A percentile compares a stretch with the other conserved stretches of the same genome.
Conservation (phyloP, 1,140 invertebrate genomes). For the Helicoverpa armigera region DNA sequence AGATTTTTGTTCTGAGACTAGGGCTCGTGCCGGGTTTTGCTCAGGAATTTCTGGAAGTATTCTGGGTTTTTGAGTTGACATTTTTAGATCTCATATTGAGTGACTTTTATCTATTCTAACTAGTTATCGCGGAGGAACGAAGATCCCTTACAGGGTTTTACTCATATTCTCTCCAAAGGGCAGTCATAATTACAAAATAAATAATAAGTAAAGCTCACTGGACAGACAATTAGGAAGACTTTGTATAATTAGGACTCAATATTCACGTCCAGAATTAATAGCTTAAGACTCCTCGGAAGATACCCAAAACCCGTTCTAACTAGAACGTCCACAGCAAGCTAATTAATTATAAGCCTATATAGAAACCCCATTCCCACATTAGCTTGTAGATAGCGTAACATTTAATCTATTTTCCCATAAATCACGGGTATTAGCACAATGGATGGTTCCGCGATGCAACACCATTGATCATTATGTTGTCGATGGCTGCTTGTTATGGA, state of each 20-base stretch:
- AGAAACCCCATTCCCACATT: slow-evolving; percentile 28
- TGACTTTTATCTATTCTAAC: too few species aligned
- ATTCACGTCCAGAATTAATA: not conserved
- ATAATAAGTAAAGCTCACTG: too few species aligned
- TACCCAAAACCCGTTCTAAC: not conserved
- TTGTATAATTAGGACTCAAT: too few species aligned
- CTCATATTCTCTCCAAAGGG: not conserved
- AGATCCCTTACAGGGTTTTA: too few species aligned
- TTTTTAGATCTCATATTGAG: too few species aligned
- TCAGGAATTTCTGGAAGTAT: not conserved
- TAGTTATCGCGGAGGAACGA: too few species aligned
- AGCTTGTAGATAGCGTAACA: slow-evolving; percentile 8
- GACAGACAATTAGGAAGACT: too few species aligned
- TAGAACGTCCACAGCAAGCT: not conserved
- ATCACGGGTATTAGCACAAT: slow-evolving; percentile 37
- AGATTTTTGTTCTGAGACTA: slow-evolving; percentile 21
- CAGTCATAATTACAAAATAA: too few species aligned
- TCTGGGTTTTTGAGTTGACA: too few species aligned
- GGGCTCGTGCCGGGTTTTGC: not conserved
- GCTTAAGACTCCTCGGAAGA: not conserved
- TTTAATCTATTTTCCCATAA: slow-evolving; percentile 40
- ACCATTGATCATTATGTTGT: slow-evolving; percentile 24
- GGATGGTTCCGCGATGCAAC: slow-evolving; percentile 19
- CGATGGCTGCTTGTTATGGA: not conserved
- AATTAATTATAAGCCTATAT: not conserved